A percentile compares a stretch with the other conserved stretches of the same genome.
These are phyloP conservation scores for Ophioninae sp. DNA, from an alignment of 2,888 invertebrate genomes.

Conservation along the genomic window DNA sequence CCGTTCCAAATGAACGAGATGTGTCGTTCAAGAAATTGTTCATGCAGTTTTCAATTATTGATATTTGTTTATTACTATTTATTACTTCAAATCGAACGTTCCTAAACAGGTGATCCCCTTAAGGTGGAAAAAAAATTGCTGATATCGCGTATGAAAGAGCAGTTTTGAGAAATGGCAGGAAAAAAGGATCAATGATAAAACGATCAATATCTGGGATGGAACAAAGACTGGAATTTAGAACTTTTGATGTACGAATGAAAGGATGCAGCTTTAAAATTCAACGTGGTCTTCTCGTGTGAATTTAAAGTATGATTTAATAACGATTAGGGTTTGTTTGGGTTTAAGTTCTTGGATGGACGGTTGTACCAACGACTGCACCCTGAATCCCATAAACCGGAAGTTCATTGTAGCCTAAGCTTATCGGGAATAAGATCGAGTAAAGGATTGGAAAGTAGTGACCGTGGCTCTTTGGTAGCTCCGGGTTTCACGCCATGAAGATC, in stretches of 20 bases:
- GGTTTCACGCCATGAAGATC: conserved; percentile 11
- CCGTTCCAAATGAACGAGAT: too few species aligned
- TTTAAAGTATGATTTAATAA: background rate
- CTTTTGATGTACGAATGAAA: conserved; percentile 4
- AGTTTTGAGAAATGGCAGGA: too few species aligned
- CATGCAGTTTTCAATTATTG: too few species aligned
- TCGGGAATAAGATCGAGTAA: conserved; percentile 48
- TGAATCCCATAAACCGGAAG: conserved; percentile 46
- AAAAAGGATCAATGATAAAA: too few species aligned
- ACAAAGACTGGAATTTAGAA: background rate
- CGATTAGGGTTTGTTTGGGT: background rate
- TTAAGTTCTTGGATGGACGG: conserved; percentile 14
- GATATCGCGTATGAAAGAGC: too few species aligned
- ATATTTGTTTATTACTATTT: too few species aligned
- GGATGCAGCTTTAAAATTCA: conserved; percentile 52
- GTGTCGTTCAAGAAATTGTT: too few species aligned
- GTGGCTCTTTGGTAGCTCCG: conserved; percentile 10
- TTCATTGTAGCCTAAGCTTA: conserved; percentile 41
- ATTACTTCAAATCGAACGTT: too few species aligned
- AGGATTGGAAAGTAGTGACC: conserved; percentile 53
- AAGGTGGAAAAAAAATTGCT: too few species aligned
- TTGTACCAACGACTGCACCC: conserved; percentile 12
- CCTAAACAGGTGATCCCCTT: too few species aligned
- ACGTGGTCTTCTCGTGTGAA: conserved; percentile 45
- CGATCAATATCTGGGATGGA: background rate